Evolutionary conservation across 2,888 invertebrate genomes (phyloP).

Genomic region (Thelaira solivaga): DNA sequence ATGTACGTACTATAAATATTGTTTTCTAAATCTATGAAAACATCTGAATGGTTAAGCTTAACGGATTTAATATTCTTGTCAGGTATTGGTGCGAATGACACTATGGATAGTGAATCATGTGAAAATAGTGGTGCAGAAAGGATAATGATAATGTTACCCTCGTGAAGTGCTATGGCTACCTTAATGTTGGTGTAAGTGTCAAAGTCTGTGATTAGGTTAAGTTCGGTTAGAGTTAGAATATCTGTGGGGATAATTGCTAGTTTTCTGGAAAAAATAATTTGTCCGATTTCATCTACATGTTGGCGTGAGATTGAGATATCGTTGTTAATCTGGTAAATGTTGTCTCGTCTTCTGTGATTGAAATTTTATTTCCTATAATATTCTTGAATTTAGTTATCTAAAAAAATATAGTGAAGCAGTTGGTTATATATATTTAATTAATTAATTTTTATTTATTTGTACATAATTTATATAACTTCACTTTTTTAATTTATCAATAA

Average conservation of each 20-base stretch:
- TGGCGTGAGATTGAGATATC: background rate
- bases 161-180: background rate
- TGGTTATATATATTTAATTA: no score
- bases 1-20: background rate
- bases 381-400: no score
- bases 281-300: background rate
- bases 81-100: background rate
- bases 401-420: no score
- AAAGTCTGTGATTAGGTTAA: background rate
- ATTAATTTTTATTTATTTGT: no score
- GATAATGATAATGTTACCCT: background rate
- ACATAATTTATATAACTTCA: no score
- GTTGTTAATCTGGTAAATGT: slow-evolving; percentile 4
- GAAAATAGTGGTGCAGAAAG: background rate
- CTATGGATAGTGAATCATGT: background rate
- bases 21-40: background rate
- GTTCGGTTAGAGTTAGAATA: slow-evolving; percentile 4
- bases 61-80: background rate
- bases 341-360: background rate
- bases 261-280: background rate
- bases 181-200: background rate
- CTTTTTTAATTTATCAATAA: no score
- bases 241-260: slow-evolving; percentile 4
- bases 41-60: background rate
- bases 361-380: background rate